Percentiles rank a stretch among this genome's conserved stretches.
Evolutionary conservation across 2,797 vertebrate species (phyloP).

Genomic region (Sternotherus odoratus): DNA sequence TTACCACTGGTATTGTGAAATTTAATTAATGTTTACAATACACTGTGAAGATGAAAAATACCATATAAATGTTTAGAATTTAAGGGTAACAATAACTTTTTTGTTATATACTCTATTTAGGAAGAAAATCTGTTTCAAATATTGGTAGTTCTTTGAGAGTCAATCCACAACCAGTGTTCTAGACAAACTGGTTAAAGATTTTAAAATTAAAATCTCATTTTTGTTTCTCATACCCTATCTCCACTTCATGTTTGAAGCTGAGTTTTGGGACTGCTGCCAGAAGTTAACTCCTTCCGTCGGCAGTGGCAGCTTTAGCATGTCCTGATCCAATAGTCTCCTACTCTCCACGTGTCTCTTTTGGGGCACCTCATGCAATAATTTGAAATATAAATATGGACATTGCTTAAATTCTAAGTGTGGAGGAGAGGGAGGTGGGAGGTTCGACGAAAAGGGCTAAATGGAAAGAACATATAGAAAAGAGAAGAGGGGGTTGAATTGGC

Average conservation of each 20-base stretch:
- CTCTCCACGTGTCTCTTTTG: not conserved
- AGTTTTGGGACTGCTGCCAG: not conserved
- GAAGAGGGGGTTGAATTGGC: not conserved
- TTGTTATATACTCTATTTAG: not conserved
- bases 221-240: not conserved
- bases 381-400: not conserved
- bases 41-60: not conserved
- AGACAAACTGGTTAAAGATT: not conserved
- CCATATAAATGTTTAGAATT: not conserved
- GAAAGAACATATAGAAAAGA: not conserved
- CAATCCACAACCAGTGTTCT: not conserved
- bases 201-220: not conserved
- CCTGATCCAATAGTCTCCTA: not conserved
- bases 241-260: not conserved
- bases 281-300: not conserved
- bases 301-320: not conserved
- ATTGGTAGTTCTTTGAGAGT: not conserved
- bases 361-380: rapidly evolving
- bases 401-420: not conserved
- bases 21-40: not conserved
- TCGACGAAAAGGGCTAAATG: not conserved
- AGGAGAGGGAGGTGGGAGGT: not conserved
- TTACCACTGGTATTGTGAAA: constrained; percentile 90
- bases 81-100: not conserved
- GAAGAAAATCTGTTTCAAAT: not conserved